Conservation (phyloP, 2,888 invertebrate species). For the Ethmia dodecea region DNA sequence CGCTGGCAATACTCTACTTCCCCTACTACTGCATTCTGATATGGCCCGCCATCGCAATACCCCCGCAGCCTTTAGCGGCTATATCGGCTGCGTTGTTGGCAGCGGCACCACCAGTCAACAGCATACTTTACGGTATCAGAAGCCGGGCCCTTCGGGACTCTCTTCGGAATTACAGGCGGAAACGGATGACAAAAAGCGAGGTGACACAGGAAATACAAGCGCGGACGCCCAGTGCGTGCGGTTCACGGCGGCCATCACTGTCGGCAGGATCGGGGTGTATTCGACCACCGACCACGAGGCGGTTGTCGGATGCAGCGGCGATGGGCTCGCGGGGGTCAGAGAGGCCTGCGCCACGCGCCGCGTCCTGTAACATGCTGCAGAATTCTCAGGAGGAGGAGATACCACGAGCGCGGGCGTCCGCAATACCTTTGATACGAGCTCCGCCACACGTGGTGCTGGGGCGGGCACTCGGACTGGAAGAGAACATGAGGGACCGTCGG, state of each 20-base stretch:
- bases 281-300: conserved; percentile 59
- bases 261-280: conserved; percentile 75
- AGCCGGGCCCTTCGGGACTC: conserved; percentile 84
- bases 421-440: conserved; percentile 69
- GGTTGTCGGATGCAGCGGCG: conserved; percentile 64
- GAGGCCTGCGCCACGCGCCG: conserved; percentile 76
- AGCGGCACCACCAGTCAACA: conserved; percentile 84
- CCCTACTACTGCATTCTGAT: conserved; percentile 85
- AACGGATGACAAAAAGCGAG: conserved; percentile 87
- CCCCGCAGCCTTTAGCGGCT: conserved; percentile 70
- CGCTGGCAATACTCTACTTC: conserved; percentile 83
- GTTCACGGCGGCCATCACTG: conserved; percentile 84
- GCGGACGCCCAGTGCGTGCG: conserved; percentile 86
- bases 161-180: conserved; percentile 86
- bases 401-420: conserved; percentile 48
- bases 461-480: conserved; percentile 76
- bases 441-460: conserved; percentile 80
- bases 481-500: conserved; percentile 47
- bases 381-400: conserved; percentile 74
- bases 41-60: conserved; percentile 76
- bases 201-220: conserved; percentile 89
- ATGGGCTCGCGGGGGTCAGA: conserved; percentile 60
- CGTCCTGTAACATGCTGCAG: conserved; percentile 83
- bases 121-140: conserved; percentile 87
- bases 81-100: conserved; percentile 81